These are phyloP conservation scores for Sminthopsis crassicaudata DNA, from an alignment of 2,113 vertebrate species.

Conservation along the genomic window DNA sequence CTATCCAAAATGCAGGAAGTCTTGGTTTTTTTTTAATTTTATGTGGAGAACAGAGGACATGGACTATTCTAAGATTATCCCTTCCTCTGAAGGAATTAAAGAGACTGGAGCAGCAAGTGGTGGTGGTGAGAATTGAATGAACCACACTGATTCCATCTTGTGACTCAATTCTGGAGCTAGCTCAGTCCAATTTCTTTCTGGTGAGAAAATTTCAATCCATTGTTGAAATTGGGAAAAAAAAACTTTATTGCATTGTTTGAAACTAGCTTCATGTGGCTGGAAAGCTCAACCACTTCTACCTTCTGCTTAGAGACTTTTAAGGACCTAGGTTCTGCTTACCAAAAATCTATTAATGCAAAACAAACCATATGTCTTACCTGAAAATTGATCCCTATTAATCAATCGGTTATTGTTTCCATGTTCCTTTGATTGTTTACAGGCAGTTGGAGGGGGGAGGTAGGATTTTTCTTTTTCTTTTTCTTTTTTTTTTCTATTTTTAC, in stretches of 20 bases:
- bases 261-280: too few relatives aligned
- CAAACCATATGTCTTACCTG: not conserved
- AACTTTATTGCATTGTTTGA: too few relatives aligned
- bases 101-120: not conserved
- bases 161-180: not conserved
- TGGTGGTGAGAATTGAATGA: not conserved
- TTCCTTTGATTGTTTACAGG: not conserved
- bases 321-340: not conserved
- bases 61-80: not conserved
- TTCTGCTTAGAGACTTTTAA: not conserved
- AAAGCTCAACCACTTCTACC: not conserved
- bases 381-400: not conserved
- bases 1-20: not conserved
- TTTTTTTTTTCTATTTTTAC: not conserved
- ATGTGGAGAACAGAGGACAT: not conserved
- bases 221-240: not conserved
- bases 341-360: not conserved
- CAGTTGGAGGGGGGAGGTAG: not conserved
- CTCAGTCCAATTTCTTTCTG: not conserved
- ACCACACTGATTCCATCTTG: not conserved
- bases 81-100: not conserved
- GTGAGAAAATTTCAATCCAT: not conserved
- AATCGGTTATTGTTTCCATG: not conserved
- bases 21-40: not conserved
- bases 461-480: too few relatives aligned